phyloP scores from a whole-genome alignment of 2,113 vertebrate species.

The Pavo muticus region DNA sequence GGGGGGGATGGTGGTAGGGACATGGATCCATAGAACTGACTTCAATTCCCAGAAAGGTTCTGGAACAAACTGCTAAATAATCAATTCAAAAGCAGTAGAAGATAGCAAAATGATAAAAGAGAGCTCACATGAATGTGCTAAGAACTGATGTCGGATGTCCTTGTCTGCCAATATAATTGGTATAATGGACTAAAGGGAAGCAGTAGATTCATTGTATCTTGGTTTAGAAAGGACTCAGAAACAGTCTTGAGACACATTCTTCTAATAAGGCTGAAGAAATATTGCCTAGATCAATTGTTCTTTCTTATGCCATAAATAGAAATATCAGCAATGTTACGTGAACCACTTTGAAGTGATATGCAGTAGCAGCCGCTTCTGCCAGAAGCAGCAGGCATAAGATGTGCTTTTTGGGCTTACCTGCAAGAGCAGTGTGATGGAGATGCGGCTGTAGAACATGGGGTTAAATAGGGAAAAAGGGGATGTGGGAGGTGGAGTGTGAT shows the following conservation, averaged over 20 bases:
- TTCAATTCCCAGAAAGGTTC: slow-evolving; percentile 46
- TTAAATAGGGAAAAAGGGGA: background rate
- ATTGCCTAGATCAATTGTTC: background rate
- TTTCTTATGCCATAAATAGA: background rate
- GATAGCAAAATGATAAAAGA: slow-evolving; percentile 34
- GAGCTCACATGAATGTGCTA: background rate
- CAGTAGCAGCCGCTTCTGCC: background rate
- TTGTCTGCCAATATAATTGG: slow-evolving; percentile 48
- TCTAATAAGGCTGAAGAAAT: slow-evolving; percentile 27
- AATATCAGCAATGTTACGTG: background rate
- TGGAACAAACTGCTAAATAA: slow-evolving; percentile 27
- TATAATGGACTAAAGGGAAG: slow-evolving; percentile 49
- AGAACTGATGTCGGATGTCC: slow-evolving; percentile 30
- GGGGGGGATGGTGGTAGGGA: fast-evolving
- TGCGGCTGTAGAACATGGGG: background rate
- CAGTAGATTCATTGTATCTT: background rate
- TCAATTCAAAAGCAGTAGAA: slow-evolving; percentile 38
- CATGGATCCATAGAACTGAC: background rate
- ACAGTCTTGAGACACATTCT: background rate
- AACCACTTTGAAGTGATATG: fast-evolving
- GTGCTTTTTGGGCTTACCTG: background rate
- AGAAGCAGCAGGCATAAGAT: background rate
- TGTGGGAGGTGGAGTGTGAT: background rate
- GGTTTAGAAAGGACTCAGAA: slow-evolving; percentile 17
- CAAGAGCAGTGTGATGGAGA: background rate